A percentile compares a stretch with the other conserved stretches of the same genome.
These are phyloP conservation scores for Sarotherodon lohbergeri DNA, from an alignment of 2,113 vertebrate species.

Conservation along the genomic window DNA sequence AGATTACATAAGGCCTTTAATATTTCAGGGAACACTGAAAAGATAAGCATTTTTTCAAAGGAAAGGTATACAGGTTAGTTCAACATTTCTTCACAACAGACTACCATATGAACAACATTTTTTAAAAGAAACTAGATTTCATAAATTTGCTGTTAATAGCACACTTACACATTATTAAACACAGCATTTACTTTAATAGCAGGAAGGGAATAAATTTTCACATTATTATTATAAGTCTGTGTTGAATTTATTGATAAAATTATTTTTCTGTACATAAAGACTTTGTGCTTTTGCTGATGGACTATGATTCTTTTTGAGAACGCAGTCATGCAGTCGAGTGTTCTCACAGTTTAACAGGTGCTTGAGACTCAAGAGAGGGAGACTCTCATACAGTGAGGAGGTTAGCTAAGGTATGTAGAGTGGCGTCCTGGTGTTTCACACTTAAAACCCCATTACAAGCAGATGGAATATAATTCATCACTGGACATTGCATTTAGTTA, in stretches of 20 bases:
- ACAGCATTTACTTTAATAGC: neutral
- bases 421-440: neutral
- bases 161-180: neutral
- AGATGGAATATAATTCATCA: neutral
- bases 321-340: conserved; percentile 58
- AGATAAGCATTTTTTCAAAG: neutral
- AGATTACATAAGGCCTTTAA: neutral
- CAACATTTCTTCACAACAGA: neutral
- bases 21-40: neutral
- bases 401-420: conserved; percentile 56
- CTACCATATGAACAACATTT: neutral
- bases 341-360: conserved; percentile 62
- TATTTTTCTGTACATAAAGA: neutral
- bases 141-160: neutral
- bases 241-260: neutral
- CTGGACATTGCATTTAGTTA: neutral
- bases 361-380: conserved; percentile 71
- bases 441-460: neutral
- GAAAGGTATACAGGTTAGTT: neutral
- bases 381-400: conserved; percentile 39
- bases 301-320: neutral
- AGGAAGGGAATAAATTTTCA: neutral
- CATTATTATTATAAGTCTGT: neutral
- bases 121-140: neutral
- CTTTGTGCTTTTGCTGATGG: neutral